Evolutionary conservation across 2,113 vertebrate genomes (phyloP).

Genomic region (Psettodes erumei): DNA sequence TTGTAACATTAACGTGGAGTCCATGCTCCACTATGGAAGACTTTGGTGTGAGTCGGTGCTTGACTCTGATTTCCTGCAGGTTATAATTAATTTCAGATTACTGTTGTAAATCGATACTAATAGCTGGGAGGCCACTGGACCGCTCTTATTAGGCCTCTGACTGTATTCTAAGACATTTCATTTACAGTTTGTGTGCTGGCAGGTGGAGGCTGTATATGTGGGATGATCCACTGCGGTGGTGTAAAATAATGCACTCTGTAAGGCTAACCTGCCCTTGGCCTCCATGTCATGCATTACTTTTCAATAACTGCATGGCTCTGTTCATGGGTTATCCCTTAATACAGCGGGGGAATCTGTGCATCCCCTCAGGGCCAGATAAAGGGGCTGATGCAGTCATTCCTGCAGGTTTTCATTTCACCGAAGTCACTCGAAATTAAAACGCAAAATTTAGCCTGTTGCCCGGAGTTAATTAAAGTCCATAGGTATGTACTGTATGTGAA

Average conservation of each 20-base stretch:
- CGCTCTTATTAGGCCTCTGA: not conserved
- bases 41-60: no score
- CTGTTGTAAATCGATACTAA: slow-evolving; percentile 16
- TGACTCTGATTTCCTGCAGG: slow-evolving; percentile 14
- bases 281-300: slow-evolving; percentile 15
- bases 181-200: not conserved
- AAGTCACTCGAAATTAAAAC: slow-evolving; percentile 15
- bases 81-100: slow-evolving; percentile 19
- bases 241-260: not conserved
- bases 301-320: not conserved
- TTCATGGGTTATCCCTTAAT: not conserved
- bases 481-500: slow-evolving; percentile 18
- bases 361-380: slow-evolving; percentile 4
- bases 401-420: not conserved
- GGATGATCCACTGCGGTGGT: not conserved
- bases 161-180: not conserved
- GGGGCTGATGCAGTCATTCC: not conserved
- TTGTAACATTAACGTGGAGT: not conserved
- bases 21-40: not conserved
- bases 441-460: not conserved
- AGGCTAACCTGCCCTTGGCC: not conserved
- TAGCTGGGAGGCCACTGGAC: not conserved
- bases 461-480: slow-evolving; percentile 14
- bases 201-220: not conserved
- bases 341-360: not conserved